A percentile compares a stretch with the other conserved stretches of the same genome.
These are phyloP conservation scores for Galerucella calmariensis DNA, from an alignment of 2,888 invertebrate genomes.

Conservation along the genomic window DNA sequence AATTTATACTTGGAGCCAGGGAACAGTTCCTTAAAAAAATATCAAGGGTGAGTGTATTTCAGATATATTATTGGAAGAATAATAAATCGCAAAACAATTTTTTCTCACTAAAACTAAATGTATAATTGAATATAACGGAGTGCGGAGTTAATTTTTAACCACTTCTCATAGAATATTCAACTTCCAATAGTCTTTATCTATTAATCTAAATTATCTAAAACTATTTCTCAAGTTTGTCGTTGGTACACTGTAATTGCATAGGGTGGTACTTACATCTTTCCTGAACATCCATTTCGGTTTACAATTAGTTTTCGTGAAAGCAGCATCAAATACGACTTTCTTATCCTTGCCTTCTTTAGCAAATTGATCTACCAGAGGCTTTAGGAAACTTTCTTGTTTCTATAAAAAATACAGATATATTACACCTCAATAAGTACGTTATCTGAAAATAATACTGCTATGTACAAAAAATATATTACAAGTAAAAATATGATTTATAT, in stretches of 20 bases:
- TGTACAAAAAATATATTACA: conserved; percentile 49
- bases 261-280: conserved; percentile 82
- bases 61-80: too few relatives aligned
- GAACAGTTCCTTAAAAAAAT: conserved; percentile 83
- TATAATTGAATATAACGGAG: too few relatives aligned
- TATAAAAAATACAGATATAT: conserved; percentile 61
- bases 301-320: conserved; percentile 95
- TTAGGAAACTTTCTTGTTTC: conserved; percentile 95
- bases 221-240: too few relatives aligned
- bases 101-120: too few relatives aligned
- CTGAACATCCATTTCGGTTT: conserved; percentile 93
- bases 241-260: neutral
- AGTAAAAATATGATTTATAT: conserved; percentile 53
- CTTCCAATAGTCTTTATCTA: too few relatives aligned
- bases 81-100: too few relatives aligned
- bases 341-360: conserved; percentile 97
- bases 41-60: neutral
- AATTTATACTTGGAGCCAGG: conserved; percentile 97
- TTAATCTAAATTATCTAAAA: too few relatives aligned
- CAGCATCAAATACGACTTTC: conserved; percentile 91
- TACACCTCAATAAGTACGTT: neutral
- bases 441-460: conserved; percentile 20
- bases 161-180: too few relatives aligned
- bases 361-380: conserved; percentile 92
- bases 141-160: too few relatives aligned